These are phyloP conservation scores for Brachionus paranguensis DNA, from an alignment of 1,140 invertebrate genomes.

Conservation along the genomic window DNA sequence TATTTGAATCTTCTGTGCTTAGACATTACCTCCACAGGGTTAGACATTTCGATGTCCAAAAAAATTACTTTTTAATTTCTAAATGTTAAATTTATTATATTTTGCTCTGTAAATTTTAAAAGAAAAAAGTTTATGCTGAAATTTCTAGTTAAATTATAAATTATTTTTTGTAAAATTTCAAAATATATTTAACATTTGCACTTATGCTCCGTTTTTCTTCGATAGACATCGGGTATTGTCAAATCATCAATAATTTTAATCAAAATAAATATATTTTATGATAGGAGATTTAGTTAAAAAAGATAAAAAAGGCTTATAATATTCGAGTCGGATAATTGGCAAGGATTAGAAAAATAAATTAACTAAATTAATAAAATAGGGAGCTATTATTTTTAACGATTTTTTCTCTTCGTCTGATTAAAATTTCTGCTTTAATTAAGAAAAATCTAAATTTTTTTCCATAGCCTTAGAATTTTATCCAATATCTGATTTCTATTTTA, in stretches of 20 bases:
- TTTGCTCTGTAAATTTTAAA: not conserved
- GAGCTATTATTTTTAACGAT: too few species aligned
- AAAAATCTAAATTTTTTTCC: too few species aligned
- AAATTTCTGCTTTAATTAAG: too few species aligned
- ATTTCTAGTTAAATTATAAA: not conserved
- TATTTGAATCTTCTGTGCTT: not conserved
- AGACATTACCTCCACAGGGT: not conserved
- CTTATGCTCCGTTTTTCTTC: not conserved
- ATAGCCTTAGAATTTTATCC: too few species aligned
- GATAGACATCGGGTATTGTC: not conserved
- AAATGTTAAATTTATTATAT: not conserved
- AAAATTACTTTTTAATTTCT: not conserved
- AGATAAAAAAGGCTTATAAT: too few species aligned
- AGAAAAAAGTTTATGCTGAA: not conserved
- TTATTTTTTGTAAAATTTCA: not conserved
- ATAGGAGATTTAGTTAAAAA: too few species aligned
- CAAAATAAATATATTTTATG: not conserved
- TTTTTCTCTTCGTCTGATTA: too few species aligned
- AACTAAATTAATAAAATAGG: too few species aligned
- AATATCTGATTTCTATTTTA: not conserved
- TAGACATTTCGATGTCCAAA: not conserved
- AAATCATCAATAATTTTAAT: not conserved
- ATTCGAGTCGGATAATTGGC: too few species aligned
- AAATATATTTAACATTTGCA: not conserved
- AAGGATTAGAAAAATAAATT: too few species aligned